Evolutionary conservation across 2,888 invertebrate genomes (phyloP).

Genomic region (Cerastis rubricosa): DNA sequence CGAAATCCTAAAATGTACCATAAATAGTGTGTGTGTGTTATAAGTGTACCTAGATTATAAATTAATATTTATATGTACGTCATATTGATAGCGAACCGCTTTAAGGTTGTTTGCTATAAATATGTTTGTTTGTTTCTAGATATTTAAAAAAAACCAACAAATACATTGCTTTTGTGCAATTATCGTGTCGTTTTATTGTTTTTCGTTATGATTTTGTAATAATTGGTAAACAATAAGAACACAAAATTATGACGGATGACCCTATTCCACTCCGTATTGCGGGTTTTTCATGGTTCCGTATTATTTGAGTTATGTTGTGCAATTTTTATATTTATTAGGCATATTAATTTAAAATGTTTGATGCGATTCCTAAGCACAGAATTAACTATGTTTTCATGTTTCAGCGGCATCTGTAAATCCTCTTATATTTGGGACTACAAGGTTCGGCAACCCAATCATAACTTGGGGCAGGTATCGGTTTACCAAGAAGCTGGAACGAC

Average conservation of each 20-base stretch:
- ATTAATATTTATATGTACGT: background rate
- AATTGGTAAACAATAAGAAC: background rate
- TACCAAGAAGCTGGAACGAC: constrained; percentile 80
- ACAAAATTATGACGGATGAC: background rate
- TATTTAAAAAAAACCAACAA: background rate
- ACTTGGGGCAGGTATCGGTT: constrained; percentile 86
- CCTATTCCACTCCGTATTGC: background rate
- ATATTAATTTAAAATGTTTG: too few relatives aligned
- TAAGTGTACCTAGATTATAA: background rate
- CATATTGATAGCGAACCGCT: too few relatives aligned
- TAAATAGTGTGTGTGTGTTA: background rate
- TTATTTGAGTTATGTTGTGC: background rate
- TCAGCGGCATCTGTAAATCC: constrained; percentile 54
- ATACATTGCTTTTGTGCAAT: constrained; percentile 28
- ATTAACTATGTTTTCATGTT: constrained; percentile 34
- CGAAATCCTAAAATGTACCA: background rate
- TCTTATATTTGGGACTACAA: constrained; percentile 80
- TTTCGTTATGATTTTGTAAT: constrained; percentile 1
- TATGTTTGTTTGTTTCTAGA: constrained; percentile 2
- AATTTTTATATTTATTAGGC: background rate
- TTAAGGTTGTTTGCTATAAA: background rate
- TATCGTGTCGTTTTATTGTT: constrained; percentile 1
- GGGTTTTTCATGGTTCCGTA: background rate
- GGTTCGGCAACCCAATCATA: constrained; percentile 84
- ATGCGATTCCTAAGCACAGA: background rate